Percentiles rank a stretch among this genome's conserved stretches.
Evolutionary conservation across 2,797 vertebrate species (phyloP).

Genomic region (Galago senegalensis): DNA sequence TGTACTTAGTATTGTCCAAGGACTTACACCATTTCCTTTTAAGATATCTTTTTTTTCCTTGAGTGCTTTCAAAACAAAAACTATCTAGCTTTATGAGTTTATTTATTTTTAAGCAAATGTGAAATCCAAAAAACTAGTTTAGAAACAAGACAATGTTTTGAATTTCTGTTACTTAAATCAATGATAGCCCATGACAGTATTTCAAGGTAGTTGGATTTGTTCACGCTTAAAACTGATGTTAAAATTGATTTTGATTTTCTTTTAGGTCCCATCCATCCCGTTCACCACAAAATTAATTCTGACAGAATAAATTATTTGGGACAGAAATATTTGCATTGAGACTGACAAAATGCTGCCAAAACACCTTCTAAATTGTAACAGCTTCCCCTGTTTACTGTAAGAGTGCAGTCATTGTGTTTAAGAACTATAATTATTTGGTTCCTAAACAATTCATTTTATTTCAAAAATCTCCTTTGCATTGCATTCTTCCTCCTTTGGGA

Average conservation of each 20-base stretch:
- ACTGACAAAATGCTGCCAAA: slow-evolving; percentile 54
- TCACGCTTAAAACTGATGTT: slow-evolving; percentile 12
- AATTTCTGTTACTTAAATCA: background rate
- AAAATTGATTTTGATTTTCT: slow-evolving; percentile 44
- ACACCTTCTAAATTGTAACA: background rate
- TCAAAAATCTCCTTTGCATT: background rate
- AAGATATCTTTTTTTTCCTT: background rate
- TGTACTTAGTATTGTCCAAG: background rate
- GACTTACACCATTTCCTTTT: background rate
- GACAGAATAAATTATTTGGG: slow-evolving; percentile 46
- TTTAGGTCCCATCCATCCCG: background rate
- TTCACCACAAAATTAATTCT: slow-evolving; percentile 32
- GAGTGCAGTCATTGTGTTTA: slow-evolving; percentile 10
- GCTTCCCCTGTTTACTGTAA: background rate
- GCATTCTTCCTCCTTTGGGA: background rate
- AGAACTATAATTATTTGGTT: background rate
- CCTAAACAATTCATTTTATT: slow-evolving; percentile 17
- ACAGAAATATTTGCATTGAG: slow-evolving; percentile 43
- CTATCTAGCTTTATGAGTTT: background rate
- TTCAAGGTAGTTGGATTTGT: background rate
- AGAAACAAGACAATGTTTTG: slow-evolving; percentile 32
- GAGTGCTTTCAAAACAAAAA: slow-evolving; percentile 39
- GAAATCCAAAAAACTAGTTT: slow-evolving; percentile 36
- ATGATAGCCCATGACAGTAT: background rate
- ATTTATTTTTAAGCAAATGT: slow-evolving; percentile 1